A percentile compares a stretch with the other conserved stretches of the same genome.
phyloP scores from a whole-genome alignment of 1,140 invertebrate genomes.

The Scaptomyza hsui region DNA sequence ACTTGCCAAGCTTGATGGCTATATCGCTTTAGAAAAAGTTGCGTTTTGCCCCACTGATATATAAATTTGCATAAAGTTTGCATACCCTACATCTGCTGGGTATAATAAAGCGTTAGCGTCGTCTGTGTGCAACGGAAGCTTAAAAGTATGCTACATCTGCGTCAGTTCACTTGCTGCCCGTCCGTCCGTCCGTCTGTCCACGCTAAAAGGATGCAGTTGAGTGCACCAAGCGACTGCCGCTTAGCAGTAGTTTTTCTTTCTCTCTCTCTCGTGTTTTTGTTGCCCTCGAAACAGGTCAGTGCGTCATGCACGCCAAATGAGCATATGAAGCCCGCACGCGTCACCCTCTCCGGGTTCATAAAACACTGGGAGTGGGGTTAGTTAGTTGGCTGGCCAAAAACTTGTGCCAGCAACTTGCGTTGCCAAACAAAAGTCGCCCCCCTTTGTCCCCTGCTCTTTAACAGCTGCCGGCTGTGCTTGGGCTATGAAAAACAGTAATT shows the following conservation, averaged over 20 bases:
- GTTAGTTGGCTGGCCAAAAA: constrained; percentile 11
- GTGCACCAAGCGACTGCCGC: constrained; percentile 64
- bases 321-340: constrained; percentile 52
- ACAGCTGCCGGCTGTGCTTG: constrained; percentile 3
- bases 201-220: constrained; percentile 48
- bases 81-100: constrained; percentile 8
- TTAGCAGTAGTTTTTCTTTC: constrained; percentile 24
- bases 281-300: constrained; percentile 79
- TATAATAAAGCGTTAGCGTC: constrained; percentile 28
- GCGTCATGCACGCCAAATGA: constrained; percentile 77
- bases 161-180: background rate
- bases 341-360: background rate
- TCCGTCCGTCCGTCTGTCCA: constrained; percentile 13
- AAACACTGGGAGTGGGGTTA: background rate
- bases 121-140: constrained; percentile 30
- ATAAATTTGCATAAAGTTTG: constrained; percentile 2
- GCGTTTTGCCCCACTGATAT: background rate
- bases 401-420: constrained; percentile 28
- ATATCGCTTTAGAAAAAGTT: too few species aligned
- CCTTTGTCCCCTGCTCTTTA: background rate
- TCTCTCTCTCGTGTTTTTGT: constrained; percentile 30
- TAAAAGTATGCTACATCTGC: constrained; percentile 55
- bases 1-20: background rate
- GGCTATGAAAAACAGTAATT: constrained; percentile 67
- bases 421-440: constrained; percentile 25